Evolutionary conservation across 2,888 invertebrate genomes (phyloP).

Genomic region (Ormyrus nitidulus): DNA sequence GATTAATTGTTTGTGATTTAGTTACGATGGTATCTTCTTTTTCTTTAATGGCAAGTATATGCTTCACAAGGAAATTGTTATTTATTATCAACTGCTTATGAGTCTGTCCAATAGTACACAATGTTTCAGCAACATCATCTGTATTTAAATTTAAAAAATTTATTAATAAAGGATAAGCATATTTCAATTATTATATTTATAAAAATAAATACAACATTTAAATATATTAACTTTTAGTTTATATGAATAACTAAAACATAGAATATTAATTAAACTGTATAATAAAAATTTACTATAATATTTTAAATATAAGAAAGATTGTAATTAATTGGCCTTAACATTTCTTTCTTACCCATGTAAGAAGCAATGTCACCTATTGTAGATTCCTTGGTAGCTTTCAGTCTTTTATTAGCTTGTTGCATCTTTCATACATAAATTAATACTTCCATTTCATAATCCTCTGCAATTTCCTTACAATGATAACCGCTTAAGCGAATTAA

Average conservation of each 20-base stretch:
- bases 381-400: slow-evolving; percentile 60
- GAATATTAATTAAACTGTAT: too few species aligned
- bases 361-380: slow-evolving; percentile 62
- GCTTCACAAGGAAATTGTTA: slow-evolving; percentile 76
- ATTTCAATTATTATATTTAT: too few species aligned
- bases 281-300: too few species aligned
- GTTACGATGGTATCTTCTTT: slow-evolving; percentile 50
- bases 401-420: slow-evolving; percentile 60
- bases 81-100: slow-evolving; percentile 76
- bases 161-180: neutral
- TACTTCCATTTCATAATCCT: neutral
- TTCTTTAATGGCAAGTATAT: slow-evolving; percentile 74
- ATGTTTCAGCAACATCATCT: slow-evolving; percentile 76
- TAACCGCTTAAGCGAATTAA: too few species aligned
- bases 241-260: too few species aligned
- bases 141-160: neutral
- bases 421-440: slow-evolving; percentile 49
- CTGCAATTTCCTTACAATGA: too few species aligned
- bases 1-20: neutral
- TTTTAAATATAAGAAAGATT: neutral
- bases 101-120: slow-evolving; percentile 72
- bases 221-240: too few species aligned
- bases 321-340: too few species aligned
- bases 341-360: slow-evolving; percentile 61
- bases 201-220: too few species aligned